Percentiles rank a stretch among this genome's conserved stretches.
Conservation (phyloP, 1,140 invertebrate species). For the Coenobita brevimanus region DNA sequence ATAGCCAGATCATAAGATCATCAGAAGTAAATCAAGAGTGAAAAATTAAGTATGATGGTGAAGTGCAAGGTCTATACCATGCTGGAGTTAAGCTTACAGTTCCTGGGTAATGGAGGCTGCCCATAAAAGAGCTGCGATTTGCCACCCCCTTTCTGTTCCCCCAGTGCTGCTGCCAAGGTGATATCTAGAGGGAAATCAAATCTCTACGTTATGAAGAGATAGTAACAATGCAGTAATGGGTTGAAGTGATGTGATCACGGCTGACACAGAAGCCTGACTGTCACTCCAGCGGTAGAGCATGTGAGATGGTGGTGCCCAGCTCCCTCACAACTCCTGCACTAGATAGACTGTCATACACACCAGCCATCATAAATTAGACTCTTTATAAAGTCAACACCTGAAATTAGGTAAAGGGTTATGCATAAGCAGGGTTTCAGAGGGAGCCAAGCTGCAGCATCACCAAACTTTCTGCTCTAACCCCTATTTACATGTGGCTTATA, state of each 20-base stretch:
- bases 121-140: conserved; percentile 45
- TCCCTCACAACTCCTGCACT: too few species aligned
- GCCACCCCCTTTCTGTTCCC: conserved; percentile 48
- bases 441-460: background rate
- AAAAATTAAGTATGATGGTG: too few species aligned
- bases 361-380: too few species aligned
- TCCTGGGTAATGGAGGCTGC: conserved; percentile 47
- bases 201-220: conserved; percentile 55
- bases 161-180: conserved; percentile 58
- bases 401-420: too few species aligned
- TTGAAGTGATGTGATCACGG: conserved; percentile 41
- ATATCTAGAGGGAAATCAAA: conserved; percentile 63
- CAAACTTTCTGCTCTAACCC: conserved; percentile 13
- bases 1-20: too few species aligned
- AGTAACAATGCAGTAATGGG: conserved; percentile 53
- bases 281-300: conserved; percentile 27
- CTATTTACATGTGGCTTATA: conserved; percentile 57
- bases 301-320: too few species aligned
- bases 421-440: conserved; percentile 2
- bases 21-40: too few species aligned
- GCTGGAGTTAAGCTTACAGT: conserved; percentile 48
- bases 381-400: too few species aligned
- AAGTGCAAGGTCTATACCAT: background rate
- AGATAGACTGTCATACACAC: too few species aligned
- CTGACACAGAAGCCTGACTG: conserved; percentile 50